Percentiles rank a stretch among this genome's conserved stretches.
phyloP scores from a whole-genome alignment of 2,113 vertebrate genomes.

The Anoura caudifer region DNA sequence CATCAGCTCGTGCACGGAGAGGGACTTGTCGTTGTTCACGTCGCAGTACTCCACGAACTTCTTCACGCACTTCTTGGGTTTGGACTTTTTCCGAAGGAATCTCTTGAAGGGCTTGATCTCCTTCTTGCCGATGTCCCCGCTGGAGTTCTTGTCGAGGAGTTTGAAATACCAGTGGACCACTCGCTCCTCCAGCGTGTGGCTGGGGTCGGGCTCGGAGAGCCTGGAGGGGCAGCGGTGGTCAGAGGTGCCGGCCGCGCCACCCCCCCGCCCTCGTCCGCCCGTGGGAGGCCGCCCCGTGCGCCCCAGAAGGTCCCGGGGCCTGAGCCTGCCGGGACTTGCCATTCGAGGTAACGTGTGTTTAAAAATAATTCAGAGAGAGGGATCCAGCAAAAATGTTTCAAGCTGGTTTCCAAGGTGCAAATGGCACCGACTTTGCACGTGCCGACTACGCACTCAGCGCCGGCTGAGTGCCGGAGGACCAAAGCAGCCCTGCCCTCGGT shows the following conservation, averaged over 20 bases:
- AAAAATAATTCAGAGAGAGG: neutral
- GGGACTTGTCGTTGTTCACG: slow-evolving; percentile 90
- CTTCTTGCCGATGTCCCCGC: slow-evolving; percentile 95
- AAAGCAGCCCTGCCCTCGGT: too few species aligned
- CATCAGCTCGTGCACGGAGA: slow-evolving; percentile 94
- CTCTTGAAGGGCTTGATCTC: slow-evolving; percentile 98
- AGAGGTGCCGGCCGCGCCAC: neutral
- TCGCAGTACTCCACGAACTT: slow-evolving; percentile 98
- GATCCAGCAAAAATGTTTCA: rapidly evolving
- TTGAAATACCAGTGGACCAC: slow-evolving; percentile 98
- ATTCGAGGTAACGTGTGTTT: rapidly evolving
- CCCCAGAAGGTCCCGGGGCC: rapidly evolving
- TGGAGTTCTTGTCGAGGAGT: slow-evolving; percentile 94
- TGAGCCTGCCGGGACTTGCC: rapidly evolving
- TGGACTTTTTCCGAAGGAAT: slow-evolving; percentile 95
- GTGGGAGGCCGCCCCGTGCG: rapidly evolving
- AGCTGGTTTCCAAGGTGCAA: neutral
- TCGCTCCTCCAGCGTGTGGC: slow-evolving; percentile 95
- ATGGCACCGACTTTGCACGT: rapidly evolving
- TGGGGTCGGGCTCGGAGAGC: slow-evolving; percentile 94
- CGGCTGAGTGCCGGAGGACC: neutral
- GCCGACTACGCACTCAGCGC: rapidly evolving
- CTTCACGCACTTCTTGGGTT: slow-evolving; percentile 97
- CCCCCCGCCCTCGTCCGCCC: neutral
- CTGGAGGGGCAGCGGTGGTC: slow-evolving; percentile 72